phyloP scores from a whole-genome alignment of 2,113 vertebrate species.

The Coregonus clupeaformis region DNA sequence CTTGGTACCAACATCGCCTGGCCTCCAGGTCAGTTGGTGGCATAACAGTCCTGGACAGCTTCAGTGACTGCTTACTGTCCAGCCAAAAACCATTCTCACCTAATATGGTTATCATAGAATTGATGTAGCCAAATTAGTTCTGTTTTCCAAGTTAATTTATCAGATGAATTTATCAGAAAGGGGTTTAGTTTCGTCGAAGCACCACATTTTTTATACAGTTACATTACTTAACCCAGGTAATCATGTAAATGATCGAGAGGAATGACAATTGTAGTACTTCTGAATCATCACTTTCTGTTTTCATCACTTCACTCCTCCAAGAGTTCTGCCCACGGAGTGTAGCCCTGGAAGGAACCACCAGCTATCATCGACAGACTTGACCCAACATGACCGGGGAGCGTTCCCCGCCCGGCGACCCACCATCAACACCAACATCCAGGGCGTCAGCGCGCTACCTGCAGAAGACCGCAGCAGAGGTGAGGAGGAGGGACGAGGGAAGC shows the following conservation, averaged over 20 bases:
- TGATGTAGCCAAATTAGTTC: no score
- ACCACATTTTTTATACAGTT: no score
- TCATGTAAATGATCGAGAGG: no score
- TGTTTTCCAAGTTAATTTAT: background rate
- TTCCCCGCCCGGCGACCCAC: slow-evolving; percentile 92
- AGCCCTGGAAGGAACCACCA: slow-evolving; percentile 98
- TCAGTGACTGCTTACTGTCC: no score
- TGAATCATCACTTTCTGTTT: background rate
- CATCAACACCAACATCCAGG: slow-evolving; percentile 96
- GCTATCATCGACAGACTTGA: slow-evolving; percentile 91
- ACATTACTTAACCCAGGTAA: no score
- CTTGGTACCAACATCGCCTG: slow-evolving; percentile 94
- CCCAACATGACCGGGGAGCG: slow-evolving; percentile 92
- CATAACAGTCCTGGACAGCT: no score
- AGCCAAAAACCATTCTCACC: no score
- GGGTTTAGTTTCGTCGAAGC: no score
- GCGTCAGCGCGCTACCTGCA: slow-evolving; percentile 96
- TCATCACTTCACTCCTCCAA: slow-evolving; percentile 60
- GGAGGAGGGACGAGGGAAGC: background rate
- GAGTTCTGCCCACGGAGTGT: slow-evolving; percentile 97
- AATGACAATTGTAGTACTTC: no score
- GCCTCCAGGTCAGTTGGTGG: slow-evolving; percentile 83
- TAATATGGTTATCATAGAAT: no score
- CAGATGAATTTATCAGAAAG: background rate
- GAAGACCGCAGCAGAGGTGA: slow-evolving; percentile 87